phyloP scores from a whole-genome alignment of 2,888 invertebrate species.

The Lordiphosa fenestrarum region DNA sequence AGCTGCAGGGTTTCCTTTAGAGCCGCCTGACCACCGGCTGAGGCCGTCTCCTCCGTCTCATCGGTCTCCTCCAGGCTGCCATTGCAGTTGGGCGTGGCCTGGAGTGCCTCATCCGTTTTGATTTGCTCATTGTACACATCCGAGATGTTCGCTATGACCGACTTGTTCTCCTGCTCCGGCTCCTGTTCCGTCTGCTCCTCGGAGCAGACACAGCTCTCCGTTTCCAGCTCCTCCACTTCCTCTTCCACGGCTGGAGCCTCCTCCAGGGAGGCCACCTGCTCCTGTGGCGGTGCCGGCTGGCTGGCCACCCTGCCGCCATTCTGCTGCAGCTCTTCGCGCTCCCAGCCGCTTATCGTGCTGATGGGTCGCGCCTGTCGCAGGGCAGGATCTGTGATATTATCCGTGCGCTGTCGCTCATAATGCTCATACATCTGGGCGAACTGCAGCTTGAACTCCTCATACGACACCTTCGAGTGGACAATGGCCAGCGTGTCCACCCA shows the following conservation, averaged over 20 bases:
- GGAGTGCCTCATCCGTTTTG: constrained; percentile 74
- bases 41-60: constrained; percentile 19
- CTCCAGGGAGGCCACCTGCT: constrained; percentile 68
- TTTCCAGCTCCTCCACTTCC: constrained; percentile 49
- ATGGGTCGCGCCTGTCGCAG: constrained; percentile 95
- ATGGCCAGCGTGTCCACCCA: constrained; percentile 99
- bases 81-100: constrained; percentile 57
- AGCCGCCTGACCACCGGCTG: constrained; percentile 66
- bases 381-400: constrained; percentile 97
- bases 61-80: constrained; percentile 37
- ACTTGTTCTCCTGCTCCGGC: constrained; percentile 34
- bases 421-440: constrained; percentile 99
- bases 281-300: constrained; percentile 51
- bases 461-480: constrained; percentile 99
- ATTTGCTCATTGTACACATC: constrained; percentile 80
- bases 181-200: constrained; percentile 14
- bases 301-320: constrained; percentile 30
- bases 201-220: constrained; percentile 18
- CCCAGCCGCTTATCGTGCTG: constrained; percentile 97
- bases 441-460: constrained; percentile 98
- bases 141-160: constrained; percentile 78
- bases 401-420: constrained; percentile 95
- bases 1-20: constrained; percentile 80
- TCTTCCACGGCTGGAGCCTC: constrained; percentile 74
- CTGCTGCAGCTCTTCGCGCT: constrained; percentile 83